Conservation (phyloP, 2,888 invertebrate species). For the Ferdinandea cuprea region DNA sequence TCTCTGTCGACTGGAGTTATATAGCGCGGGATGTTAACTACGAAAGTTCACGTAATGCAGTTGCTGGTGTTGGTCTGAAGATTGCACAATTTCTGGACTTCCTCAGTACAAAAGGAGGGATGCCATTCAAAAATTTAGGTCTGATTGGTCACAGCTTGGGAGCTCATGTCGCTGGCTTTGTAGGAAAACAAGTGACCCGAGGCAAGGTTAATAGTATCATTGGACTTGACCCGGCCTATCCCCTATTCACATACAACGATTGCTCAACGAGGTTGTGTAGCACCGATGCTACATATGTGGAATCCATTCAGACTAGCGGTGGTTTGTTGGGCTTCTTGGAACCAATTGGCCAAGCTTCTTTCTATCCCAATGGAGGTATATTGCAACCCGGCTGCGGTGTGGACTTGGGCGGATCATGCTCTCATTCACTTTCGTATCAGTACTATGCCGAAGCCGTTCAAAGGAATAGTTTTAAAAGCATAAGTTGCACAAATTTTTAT, state of each 20-base stretch:
- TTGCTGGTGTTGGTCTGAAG: conserved; percentile 78
- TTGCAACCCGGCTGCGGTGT: conserved; percentile 83
- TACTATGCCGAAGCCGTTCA: conserved; percentile 83
- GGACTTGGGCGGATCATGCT: too few species aligned
- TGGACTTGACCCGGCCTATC: conserved; percentile 81
- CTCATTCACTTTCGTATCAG: conserved; percentile 77
- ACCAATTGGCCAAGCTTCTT: conserved; percentile 83
- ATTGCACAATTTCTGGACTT: conserved; percentile 79
- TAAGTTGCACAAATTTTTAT: conserved; percentile 77
- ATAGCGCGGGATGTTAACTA: conserved; percentile 83
- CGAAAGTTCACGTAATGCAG: conserved; percentile 83
- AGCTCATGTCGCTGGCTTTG: conserved; percentile 85
- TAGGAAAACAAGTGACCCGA: conserved; percentile 84
- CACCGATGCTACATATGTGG: conserved; percentile 80
- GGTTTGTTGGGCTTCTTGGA: conserved; percentile 79
- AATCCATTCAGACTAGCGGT: conserved; percentile 80
- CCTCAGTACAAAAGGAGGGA: conserved; percentile 84
- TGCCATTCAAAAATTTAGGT: conserved; percentile 83
- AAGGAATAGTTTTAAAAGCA: conserved; percentile 77
- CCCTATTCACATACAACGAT: conserved; percentile 78
- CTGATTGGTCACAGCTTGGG: conserved; percentile 86
- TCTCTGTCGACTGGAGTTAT: conserved; percentile 85
- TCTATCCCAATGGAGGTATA: conserved; percentile 85
- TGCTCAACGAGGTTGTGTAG: conserved; percentile 77
- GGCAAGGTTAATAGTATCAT: conserved; percentile 85